phyloP scores from a whole-genome alignment of 2,113 vertebrate species.

The Engystomops pustulosus region DNA sequence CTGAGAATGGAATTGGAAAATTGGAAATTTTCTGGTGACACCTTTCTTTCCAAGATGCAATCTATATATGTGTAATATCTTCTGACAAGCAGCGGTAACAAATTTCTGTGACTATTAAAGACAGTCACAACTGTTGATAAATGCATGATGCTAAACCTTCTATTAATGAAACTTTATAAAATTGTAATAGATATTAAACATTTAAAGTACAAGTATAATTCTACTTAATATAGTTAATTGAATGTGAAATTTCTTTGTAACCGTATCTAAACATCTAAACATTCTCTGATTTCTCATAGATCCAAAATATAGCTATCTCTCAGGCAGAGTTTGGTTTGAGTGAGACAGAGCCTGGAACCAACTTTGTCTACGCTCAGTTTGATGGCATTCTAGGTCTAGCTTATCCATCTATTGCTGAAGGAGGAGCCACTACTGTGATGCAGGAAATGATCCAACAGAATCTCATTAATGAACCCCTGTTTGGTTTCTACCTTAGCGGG shows the following conservation, averaged over 20 bases:
- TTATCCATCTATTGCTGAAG: constrained; percentile 56
- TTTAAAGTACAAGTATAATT: too few species aligned
- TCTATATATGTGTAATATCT: too few species aligned
- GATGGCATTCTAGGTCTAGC: constrained; percentile 61
- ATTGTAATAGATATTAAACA: too few species aligned
- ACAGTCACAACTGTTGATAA: too few species aligned
- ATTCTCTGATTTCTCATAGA: constrained; percentile 57
- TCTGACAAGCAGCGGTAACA: too few species aligned
- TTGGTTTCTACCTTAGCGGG: constrained; percentile 61
- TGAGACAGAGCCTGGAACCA: constrained; percentile 59
- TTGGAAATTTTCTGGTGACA: too few species aligned
- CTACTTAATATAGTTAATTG: too few species aligned
- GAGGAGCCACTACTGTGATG: constrained; percentile 55
- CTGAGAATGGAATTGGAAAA: too few species aligned
- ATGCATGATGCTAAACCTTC: too few species aligned
- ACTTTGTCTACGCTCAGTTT: constrained; percentile 56
- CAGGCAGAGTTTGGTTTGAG: constrained; percentile 75
- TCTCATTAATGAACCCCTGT: constrained; percentile 9
- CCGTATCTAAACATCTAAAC: not conserved
- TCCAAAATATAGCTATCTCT: constrained; percentile 65
- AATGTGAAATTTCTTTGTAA: not conserved
- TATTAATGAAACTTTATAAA: too few species aligned
- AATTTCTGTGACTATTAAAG: too few species aligned
- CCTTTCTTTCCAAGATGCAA: too few species aligned
- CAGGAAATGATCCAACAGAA: constrained; percentile 50